phyloP scores from a whole-genome alignment of 2,888 invertebrate species.

The Chromoteleia sp. region DNA sequence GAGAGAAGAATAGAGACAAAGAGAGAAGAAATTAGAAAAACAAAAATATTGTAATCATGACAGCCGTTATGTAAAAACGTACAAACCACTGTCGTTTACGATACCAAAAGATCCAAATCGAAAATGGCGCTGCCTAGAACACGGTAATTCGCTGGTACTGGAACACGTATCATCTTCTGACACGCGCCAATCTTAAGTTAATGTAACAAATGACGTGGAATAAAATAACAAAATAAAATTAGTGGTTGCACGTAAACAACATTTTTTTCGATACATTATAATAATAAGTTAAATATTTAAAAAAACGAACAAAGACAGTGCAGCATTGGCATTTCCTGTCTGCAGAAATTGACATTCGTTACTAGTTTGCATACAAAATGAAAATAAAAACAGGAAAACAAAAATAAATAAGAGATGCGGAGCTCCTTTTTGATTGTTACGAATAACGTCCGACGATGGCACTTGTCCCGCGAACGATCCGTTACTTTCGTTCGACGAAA shows the following conservation, averaged over 20 bases:
- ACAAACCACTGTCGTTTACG: slow-evolving; percentile 8
- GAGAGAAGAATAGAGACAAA: slow-evolving; percentile 51
- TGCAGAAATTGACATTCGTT: no score
- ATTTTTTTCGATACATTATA: no score
- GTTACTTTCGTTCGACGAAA: slow-evolving; percentile 17
- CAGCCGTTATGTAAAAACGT: neutral
- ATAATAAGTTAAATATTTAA: no score
- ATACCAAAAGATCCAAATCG: neutral
- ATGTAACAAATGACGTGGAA: no score
- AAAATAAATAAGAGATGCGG: slow-evolving; percentile 36
- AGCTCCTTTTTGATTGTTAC: slow-evolving; percentile 57
- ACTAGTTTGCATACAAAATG: neutral
- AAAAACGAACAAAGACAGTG: no score
- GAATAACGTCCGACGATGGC: slow-evolving; percentile 67
- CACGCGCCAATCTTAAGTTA: neutral
- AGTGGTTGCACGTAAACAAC: neutral
- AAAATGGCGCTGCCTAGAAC: neutral
- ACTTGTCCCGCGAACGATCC: slow-evolving; percentile 39
- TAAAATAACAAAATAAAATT: neutral
- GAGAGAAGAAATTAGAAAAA: slow-evolving; percentile 36
- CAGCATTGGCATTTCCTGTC: no score
- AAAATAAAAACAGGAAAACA: neutral
- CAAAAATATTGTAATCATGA: slow-evolving; percentile 1
- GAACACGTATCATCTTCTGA: no score
- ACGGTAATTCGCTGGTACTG: neutral